A percentile compares a stretch with the other conserved stretches of the same genome.
These are phyloP conservation scores for Macrostomum lignano DNA, from an alignment of 1,140 invertebrate species.

Conservation along the genomic window DNA sequence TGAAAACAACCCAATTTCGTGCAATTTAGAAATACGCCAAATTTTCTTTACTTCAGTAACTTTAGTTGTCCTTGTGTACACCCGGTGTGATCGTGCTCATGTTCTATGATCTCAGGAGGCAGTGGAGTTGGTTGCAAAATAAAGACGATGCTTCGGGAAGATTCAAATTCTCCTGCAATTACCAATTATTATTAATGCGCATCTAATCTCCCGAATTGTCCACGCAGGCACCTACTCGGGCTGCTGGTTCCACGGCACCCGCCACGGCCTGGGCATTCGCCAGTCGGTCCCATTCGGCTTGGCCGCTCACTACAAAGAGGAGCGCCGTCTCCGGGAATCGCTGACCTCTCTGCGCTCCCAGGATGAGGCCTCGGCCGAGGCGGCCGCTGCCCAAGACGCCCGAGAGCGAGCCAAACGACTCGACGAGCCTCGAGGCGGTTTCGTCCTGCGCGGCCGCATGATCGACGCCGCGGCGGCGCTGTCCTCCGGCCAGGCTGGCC, in stretches of 20 bases:
- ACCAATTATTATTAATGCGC: too few species aligned
- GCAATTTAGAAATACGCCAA: too few species aligned
- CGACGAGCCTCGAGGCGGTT: conserved; percentile 1
- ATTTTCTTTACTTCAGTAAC: too few species aligned
- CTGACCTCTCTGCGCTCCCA: too few species aligned
- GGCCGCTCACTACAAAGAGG: conserved; percentile 30
- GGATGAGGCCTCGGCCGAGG: neutral
- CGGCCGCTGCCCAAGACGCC: neutral
- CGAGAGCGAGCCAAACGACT: conserved; percentile 1
- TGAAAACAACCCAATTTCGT: too few species aligned
- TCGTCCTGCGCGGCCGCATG: neutral
- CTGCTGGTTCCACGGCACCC: conserved; percentile 74
- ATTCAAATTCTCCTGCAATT: too few species aligned
- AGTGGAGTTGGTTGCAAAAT: too few species aligned
- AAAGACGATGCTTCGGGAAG: too few species aligned
- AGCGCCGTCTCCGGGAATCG: neutral
- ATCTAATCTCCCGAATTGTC: too few species aligned
- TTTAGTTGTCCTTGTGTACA: too few species aligned
- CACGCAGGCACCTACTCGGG: conserved; percentile 66
- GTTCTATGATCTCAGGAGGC: too few species aligned
- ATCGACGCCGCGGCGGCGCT: neutral
- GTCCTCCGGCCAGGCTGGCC: neutral
- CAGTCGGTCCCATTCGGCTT: conserved; percentile 60
- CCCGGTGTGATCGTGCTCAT: too few species aligned
- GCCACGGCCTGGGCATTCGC: conserved; percentile 75